These are phyloP conservation scores for Drosophila diplacantha DNA, from an alignment of 2,888 invertebrate genomes.

Conservation along the genomic window DNA sequence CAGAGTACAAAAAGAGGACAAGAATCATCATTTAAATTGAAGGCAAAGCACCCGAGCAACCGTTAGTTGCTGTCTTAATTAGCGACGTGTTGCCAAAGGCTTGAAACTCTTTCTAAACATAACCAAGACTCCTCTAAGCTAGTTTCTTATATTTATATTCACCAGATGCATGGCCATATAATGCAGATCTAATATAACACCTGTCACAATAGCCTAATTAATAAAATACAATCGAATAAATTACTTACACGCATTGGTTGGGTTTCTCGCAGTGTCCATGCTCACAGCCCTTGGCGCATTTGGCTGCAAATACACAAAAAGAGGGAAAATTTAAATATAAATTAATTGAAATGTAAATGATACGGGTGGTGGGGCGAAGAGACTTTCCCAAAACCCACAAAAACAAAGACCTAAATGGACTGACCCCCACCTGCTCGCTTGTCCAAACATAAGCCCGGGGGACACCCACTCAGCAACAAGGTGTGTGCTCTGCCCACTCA, in stretches of 20 bases:
- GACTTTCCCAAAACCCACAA: slow-evolving; percentile 49
- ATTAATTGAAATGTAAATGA: slow-evolving; percentile 58
- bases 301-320: slow-evolving; percentile 81
- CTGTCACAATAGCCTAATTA: slow-evolving; percentile 19
- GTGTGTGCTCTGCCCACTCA: slow-evolving; percentile 30
- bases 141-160: not conserved
- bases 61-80: slow-evolving; percentile 33
- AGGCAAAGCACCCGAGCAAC: slow-evolving; percentile 14
- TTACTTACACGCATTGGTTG: slow-evolving; percentile 97
- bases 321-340: slow-evolving; percentile 33
- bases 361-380: slow-evolving; percentile 21
- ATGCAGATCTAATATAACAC: not conserved
- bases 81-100: slow-evolving; percentile 11
- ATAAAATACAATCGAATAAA: slow-evolving; percentile 29
- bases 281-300: slow-evolving; percentile 95
- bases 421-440: slow-evolving; percentile 28
- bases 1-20: slow-evolving; percentile 28
- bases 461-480: slow-evolving; percentile 54
- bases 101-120: not conserved
- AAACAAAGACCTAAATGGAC: slow-evolving; percentile 25
- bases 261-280: slow-evolving; percentile 95
- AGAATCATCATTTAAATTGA: slow-evolving; percentile 31
- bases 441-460: slow-evolving; percentile 21
- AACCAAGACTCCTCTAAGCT: not conserved
- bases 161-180: too few relatives aligned